A percentile compares a stretch with the other conserved stretches of the same genome.
Evolutionary conservation across 2,888 invertebrate species (phyloP).

Genomic region (Aplocera efformata): DNA sequence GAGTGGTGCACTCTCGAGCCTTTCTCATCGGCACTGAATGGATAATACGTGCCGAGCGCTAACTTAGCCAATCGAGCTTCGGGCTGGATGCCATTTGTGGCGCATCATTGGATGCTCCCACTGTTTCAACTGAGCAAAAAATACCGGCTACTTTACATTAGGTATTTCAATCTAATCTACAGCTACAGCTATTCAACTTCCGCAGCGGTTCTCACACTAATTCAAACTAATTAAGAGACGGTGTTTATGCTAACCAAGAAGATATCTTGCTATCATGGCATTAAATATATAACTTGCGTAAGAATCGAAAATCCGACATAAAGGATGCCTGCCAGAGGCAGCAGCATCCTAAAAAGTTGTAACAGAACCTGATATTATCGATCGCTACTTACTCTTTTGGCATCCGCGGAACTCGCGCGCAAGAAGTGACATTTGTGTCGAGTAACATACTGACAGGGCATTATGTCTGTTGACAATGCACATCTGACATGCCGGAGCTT

Average conservation of each 20-base stretch:
- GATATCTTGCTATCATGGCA: too few relatives aligned
- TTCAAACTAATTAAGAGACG: too few relatives aligned
- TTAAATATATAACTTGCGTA: too few relatives aligned
- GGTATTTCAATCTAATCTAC: neutral
- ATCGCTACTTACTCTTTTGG: slow-evolving; percentile 32
- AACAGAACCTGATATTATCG: slow-evolving; percentile 28
- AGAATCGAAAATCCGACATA: neutral
- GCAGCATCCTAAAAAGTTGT: slow-evolving; percentile 10
- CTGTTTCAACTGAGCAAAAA: slow-evolving; percentile 13
- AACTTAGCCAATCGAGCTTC: slow-evolving; percentile 65
- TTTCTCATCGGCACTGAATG: slow-evolving; percentile 54
- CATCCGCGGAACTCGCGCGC: slow-evolving; percentile 29
- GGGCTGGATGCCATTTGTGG: slow-evolving; percentile 44
- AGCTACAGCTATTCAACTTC: too few relatives aligned
- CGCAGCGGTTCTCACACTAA: too few relatives aligned
- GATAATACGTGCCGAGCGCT: slow-evolving; percentile 68
- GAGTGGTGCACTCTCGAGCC: slow-evolving; percentile 36
- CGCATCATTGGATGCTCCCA: slow-evolving; percentile 43
- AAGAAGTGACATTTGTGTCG: slow-evolving; percentile 36
- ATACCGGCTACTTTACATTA: too few relatives aligned
- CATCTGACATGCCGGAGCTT: slow-evolving; percentile 41
- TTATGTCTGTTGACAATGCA: slow-evolving; percentile 49
- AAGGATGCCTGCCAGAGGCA: neutral
- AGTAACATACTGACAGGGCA: slow-evolving; percentile 43
- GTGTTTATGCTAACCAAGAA: too few relatives aligned